phyloP scores from a whole-genome alignment of 2,888 invertebrate species.

The Dynastes hyllus region DNA sequence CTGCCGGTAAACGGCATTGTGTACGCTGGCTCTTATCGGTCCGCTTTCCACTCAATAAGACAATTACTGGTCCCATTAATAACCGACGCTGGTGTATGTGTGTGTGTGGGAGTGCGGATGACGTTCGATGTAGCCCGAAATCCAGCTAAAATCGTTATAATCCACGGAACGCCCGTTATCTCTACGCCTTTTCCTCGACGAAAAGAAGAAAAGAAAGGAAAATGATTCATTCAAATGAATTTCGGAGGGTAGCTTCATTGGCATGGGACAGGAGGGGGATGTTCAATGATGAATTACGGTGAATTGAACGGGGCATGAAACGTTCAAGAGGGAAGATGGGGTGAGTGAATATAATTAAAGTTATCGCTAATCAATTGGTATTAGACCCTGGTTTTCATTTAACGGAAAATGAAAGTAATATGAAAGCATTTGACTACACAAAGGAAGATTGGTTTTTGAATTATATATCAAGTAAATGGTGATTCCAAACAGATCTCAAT shows the following conservation, averaged over 20 bases:
- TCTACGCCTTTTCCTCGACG: not conserved
- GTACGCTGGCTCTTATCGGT: slow-evolving; percentile 65
- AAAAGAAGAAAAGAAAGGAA: slow-evolving; percentile 33
- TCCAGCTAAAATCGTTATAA: slow-evolving; percentile 29
- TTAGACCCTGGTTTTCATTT: no score
- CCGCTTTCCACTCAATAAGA: slow-evolving; percentile 70
- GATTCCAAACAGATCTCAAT: no score
- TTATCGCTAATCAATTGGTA: no score
- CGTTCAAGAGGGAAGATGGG: not conserved
- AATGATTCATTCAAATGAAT: slow-evolving; percentile 23
- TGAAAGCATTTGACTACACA: no score
- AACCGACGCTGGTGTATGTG: slow-evolving; percentile 41
- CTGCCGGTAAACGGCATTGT: slow-evolving; percentile 51
- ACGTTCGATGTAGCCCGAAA: slow-evolving; percentile 41
- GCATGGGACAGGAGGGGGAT: not conserved
- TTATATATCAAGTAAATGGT: no score
- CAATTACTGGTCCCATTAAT: slow-evolving; percentile 64
- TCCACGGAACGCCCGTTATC: slow-evolving; percentile 9
- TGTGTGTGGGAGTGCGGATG: slow-evolving; percentile 50
- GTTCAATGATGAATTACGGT: slow-evolving; percentile 1
- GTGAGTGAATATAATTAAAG: not conserved
- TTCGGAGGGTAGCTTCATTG: slow-evolving; percentile 4
- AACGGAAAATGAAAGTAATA: no score
- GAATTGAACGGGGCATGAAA: slow-evolving; percentile 9
- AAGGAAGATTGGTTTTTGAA: no score